These are phyloP conservation scores for Beris morrisii DNA, from an alignment of 2,888 invertebrate genomes.

Conservation along the genomic window DNA sequence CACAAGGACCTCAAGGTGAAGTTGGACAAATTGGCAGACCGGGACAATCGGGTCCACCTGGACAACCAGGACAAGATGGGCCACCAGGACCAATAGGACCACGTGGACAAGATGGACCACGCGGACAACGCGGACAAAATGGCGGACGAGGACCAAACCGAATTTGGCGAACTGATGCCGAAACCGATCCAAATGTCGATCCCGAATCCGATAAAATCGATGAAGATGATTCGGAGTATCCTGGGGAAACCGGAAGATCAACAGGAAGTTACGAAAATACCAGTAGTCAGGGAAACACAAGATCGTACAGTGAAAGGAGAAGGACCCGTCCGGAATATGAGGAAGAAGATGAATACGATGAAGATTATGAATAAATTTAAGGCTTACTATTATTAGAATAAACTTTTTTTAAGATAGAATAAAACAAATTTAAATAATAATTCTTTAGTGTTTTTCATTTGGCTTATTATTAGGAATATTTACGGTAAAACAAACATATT, in stretches of 20 bases:
- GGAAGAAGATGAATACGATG: no score
- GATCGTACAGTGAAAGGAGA: no score
- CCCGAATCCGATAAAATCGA: neutral
- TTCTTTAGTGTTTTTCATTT: no score
- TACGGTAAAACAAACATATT: no score
- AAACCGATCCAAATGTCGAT: no score
- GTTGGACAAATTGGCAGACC: constrained; percentile 60
- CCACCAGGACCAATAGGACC: constrained; percentile 59
- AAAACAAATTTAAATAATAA: no score
- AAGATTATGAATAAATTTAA: no score
- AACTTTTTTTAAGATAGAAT: no score
- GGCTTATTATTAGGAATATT: no score
- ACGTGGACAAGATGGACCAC: constrained; percentile 67
- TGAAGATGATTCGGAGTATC: neutral
- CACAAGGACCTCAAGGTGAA: constrained; percentile 59
- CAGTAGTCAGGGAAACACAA: neutral
- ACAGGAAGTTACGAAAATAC: neutral
- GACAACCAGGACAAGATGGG: constrained; percentile 63
- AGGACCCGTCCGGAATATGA: no score
- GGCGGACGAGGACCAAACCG: constrained; percentile 58
- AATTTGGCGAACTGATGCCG: no score
- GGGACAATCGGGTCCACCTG: constrained; percentile 73
- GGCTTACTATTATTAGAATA: no score
- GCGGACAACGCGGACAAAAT: constrained; percentile 67
- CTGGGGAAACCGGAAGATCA: neutral